Evolutionary conservation across 2,888 invertebrate species (phyloP), one percentile per base, ranked within the genome.

Genomic region (Pseudococcus longispinus): DNA sequence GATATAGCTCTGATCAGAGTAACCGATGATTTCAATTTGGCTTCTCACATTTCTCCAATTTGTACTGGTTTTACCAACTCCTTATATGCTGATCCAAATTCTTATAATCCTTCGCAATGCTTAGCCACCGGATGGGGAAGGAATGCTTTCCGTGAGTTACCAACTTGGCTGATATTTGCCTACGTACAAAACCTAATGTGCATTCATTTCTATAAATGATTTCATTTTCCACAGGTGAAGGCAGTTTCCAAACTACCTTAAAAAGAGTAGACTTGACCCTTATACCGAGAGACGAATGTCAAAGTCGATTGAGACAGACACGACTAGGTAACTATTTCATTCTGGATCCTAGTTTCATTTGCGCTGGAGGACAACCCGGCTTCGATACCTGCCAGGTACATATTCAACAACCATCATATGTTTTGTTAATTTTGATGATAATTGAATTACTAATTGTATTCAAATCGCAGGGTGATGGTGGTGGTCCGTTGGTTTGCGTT

Each of bases 401-500:
- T 46, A 15, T 13, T 13, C 44, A 46, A 46, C 15, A 13, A 37
- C 37, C 37, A 37, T 37, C 37, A 37, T 37, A 37, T 5, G 37
- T 37, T 37, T n/a, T 37, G 37, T 37, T 46, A 46, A 46, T 46
- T 70, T 70, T 11, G 26, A 11, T 15, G 29, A 29, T 70, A 23
- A 70, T 26, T 29, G 29, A 29, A 1, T 4, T 26, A 23, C 23
- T 23, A 60, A 60, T 60, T 60, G 20, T 60, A 60, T 23, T 60
- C 60, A 20, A 60, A 60, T 60, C 88, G 5, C 89, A 91, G 91
- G 97, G 97, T 87, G 97, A 97, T 89, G 97, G 97, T 4, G 97
- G 97, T 89, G 96, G 97, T 83, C 97, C 97, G 0, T 92, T 97
- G 92, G 96, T 97, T 0, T 97, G 97, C 90, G 96, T 96, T 90